Evolutionary conservation across 2,888 invertebrate genomes (phyloP).

Genomic region (Clitarchus hookeri): DNA sequence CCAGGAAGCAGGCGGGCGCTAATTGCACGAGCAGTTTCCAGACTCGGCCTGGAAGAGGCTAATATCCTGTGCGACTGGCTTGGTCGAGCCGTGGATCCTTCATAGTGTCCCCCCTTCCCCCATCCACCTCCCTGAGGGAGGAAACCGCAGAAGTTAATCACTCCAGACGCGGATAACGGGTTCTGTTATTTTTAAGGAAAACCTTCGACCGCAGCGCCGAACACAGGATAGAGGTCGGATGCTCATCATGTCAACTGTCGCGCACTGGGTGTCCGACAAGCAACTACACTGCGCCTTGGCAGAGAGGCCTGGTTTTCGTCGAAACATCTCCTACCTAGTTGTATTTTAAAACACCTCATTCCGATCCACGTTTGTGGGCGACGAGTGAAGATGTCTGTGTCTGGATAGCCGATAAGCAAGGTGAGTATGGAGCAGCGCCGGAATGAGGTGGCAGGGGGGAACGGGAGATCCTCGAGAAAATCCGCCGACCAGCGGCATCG

Average conservation of each 20-base stretch:
- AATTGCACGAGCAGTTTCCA: neutral
- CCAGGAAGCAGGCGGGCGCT: neutral
- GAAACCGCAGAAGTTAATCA: slow-evolving; percentile 14
- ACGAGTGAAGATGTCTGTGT: too few species aligned
- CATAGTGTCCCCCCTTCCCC: neutral
- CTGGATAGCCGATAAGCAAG: too few species aligned
- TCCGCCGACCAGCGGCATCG: too few species aligned
- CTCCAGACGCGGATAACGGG: slow-evolving; percentile 2
- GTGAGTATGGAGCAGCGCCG: too few species aligned
- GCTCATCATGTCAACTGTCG: neutral
- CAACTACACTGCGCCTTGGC: too few species aligned
- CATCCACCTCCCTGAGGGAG: neutral
- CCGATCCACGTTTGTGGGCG: too few species aligned
- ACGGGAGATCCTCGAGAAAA: too few species aligned
- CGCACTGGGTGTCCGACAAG: neutral
- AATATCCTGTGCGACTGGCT: neutral
- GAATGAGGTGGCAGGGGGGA: too few species aligned
- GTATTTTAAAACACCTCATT: too few species aligned
- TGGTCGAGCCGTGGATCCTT: neutral
- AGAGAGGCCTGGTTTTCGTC: too few species aligned
- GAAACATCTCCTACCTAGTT: too few species aligned
- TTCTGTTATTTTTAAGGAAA: neutral
- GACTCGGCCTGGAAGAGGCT: neutral
- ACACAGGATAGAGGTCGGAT: neutral
- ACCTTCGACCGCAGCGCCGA: neutral